Base-by-base conservation (phyloP, 1,140 invertebrate genomes). In the Nasonia vitripennis region DNA sequence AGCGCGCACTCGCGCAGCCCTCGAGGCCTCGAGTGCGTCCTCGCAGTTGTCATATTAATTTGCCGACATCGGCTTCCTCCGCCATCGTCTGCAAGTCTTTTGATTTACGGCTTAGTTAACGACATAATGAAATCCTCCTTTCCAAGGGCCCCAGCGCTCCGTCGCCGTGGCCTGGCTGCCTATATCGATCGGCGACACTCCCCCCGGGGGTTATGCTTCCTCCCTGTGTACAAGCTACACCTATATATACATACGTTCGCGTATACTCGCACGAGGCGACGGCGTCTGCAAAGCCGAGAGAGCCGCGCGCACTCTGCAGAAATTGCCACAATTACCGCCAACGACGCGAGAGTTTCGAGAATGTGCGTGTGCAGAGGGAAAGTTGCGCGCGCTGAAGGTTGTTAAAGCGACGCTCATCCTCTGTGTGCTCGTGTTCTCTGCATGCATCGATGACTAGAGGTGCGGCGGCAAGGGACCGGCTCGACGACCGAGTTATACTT, bases 71-170 rank as follows among this genome's bases (percentile, higher is more conserved):
- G 11, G 12, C 77, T 34, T 31, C 12, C 51, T 10, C 17, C 48
- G 20, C 12, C 48, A 31, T 67, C 77, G 23, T 17, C 68, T 68
- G 45, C 68, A 27, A 81, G 68, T 31, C 80, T 81, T 81, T 81
- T 81, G 80, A 81, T 81, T 81, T 48, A 73, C 80, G 14, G 80
- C 80, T 81, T 73, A 45, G 80, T 81, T 81, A 81, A 81, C 68
- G 80, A 81, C 80, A 81, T 81, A 81, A 81, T 81, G 80, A 81
- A 81, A 81, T 81, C 80, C 75, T 78, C 75, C 68, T 81, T 45
- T 68, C 45, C 23, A 11, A 71, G 23, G 70, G 12, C 34, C 31
- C 23, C 70, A 31, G 20, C 20, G 55, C 55, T 62, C 55, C 3
- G 67, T n/a, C 9, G n/a, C 4, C 34, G n/a, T n/a, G 20, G n/a